Evolutionary conservation across 2,888 invertebrate species (phyloP), one percentile per base, ranked within the genome.

Genomic region (Fragum whitleyi): DNA sequence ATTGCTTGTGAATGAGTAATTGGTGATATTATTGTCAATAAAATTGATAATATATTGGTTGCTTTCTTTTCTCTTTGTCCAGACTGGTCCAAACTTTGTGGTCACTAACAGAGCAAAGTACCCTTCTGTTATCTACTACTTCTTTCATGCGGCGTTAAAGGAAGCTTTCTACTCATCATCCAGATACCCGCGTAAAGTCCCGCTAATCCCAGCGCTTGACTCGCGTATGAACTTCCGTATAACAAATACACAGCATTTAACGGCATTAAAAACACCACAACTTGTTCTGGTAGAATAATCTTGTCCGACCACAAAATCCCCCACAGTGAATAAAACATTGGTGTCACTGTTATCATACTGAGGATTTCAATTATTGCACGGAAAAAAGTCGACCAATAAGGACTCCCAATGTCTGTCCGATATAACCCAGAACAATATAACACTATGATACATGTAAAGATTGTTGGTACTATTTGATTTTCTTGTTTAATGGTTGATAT

Each of bases 231-330:
- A 47, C 89, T 89, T 1, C 88, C 88, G 42, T 89, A 84, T 51
- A 91, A 74, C 29, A 90, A 59, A 69, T 90, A 83, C 62, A 90
- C 78, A 7, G 84, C 81, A 76, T 90, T 89, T 51, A 90, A 55
- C 7, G 92, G 92, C 53, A 90, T 77, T 7, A 87, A 74, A 77
- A 92, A 92, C 71, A 92, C 90, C 6, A 91, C 91, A 26, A 86
- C 77, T 47, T 90, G 83, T 71, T 92, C 92, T 1, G 88, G 86
- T 55, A 89, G 68, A 11, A 89, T 70, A 19, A 90, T 74, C 14
- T 73, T 74, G 2, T 87, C 85, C 29, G 81, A 70, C 91, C 91
- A 92, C 59, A 91, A 71, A n/a, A 91, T 83, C 7, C 87, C 88
- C 87, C 87, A 89, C 9, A 91, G 79, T 7, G 89, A 84, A 53